These are phyloP conservation scores for Pholis gunnellus DNA, from an alignment of 2,113 vertebrate species.

Conservation along the genomic window DNA sequence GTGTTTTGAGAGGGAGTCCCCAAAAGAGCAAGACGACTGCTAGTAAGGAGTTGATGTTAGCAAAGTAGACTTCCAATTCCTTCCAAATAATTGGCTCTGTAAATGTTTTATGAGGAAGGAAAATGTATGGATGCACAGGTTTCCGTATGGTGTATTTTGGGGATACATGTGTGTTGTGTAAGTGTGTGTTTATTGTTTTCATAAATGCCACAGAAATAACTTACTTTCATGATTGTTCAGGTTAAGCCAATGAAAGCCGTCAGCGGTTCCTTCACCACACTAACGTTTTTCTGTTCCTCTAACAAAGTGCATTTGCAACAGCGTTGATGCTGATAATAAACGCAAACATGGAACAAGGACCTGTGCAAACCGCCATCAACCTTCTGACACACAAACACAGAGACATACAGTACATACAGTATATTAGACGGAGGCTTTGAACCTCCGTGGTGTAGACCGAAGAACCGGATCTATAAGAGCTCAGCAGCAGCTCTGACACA, in stretches of 20 bases:
- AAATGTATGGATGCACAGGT: background rate
- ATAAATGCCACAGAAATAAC: background rate
- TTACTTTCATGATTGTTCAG: background rate
- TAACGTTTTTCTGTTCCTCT: background rate
- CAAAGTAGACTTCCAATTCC: too few species aligned
- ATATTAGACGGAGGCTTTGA: slow-evolving; percentile 8
- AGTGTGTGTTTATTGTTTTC: background rate
- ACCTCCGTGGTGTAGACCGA: background rate
- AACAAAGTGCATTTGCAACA: background rate
- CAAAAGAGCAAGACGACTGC: too few species aligned
- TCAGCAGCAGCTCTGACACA: slow-evolving; percentile 7
- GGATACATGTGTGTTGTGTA: background rate
- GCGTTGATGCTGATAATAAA: background rate
- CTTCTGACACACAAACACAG: background rate
- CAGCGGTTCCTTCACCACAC: background rate
- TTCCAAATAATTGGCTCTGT: too few species aligned
- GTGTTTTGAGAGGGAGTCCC: background rate
- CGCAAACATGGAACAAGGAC: slow-evolving; percentile 14
- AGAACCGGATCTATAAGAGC: background rate
- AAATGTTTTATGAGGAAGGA: too few species aligned
- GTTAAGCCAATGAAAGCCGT: background rate
- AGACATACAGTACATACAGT: background rate
- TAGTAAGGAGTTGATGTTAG: too few species aligned
- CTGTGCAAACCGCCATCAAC: slow-evolving; percentile 17
- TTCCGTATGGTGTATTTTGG: background rate